phyloP scores from a whole-genome alignment of 2,888 invertebrate genomes.

The Argyra leucocephala region DNA sequence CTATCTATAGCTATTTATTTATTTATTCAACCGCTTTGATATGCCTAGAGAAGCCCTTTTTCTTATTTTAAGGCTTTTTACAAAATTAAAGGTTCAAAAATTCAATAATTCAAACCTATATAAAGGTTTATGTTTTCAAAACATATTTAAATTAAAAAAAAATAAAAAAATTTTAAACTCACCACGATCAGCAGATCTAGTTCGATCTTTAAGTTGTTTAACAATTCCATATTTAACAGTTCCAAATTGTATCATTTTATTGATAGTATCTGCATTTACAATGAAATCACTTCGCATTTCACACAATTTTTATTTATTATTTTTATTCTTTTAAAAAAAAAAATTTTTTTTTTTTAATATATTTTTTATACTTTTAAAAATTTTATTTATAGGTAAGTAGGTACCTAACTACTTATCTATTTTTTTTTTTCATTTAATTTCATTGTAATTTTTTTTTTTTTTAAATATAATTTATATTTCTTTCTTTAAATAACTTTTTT shows the following conservation, averaged over 20 bases:
- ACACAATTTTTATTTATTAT: conserved; percentile 38
- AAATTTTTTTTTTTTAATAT: conserved; percentile 12
- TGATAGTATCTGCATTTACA: conserved; percentile 44
- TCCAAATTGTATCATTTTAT: conserved; percentile 55
- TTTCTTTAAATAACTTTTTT: too few relatives aligned
- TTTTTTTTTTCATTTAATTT: conserved; percentile 15
- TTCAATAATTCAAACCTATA: too few relatives aligned
- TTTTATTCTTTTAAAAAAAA: conserved; percentile 37
- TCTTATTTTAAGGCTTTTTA: too few relatives aligned
- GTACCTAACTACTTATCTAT: conserved; percentile 15
- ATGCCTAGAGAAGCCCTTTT: too few relatives aligned
- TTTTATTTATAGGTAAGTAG: not conserved
- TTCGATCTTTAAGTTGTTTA: conserved; percentile 44
- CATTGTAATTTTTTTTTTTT: conserved; percentile 17
- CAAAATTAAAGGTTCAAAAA: too few relatives aligned
- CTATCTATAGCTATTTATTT: too few relatives aligned
- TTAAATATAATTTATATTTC: too few relatives aligned
- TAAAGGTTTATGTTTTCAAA: too few relatives aligned
- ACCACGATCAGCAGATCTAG: conserved; percentile 41
- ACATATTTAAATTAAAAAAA: too few relatives aligned
- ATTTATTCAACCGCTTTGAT: too few relatives aligned
- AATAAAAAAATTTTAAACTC: conserved; percentile 25
- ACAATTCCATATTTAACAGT: conserved; percentile 56
- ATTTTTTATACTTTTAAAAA: not conserved
- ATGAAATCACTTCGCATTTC: conserved; percentile 45